Evolutionary conservation across 2,888 invertebrate genomes (phyloP), one percentile per base, ranked within the genome.

Genomic region (Philonicus albiceps): DNA sequence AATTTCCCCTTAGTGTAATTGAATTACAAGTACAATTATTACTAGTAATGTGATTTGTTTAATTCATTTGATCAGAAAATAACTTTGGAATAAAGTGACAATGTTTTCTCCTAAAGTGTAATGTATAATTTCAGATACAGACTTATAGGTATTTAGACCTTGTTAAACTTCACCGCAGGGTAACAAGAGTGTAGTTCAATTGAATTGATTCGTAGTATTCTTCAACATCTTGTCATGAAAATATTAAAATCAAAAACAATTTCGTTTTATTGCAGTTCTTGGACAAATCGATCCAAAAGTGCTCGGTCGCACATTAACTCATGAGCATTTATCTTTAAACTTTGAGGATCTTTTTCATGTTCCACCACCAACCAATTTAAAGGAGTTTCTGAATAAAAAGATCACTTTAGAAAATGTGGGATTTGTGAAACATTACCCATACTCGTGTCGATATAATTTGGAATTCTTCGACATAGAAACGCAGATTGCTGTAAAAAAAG

Each of bases 271-370:
- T 37, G n/a, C 90, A 96, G 96, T 96, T 87, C 92, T 95, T 85
- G 96, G 96, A 1, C 92, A 93, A 37, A 93, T 95, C 22, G 90
- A 91, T 8, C 94, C 95, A 0, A 91, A 93, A 11, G 89, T 92
- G 0, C 92, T 96, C 37, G 96, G 96, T 0, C 92, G 93, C 13
- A 95, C 95, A 0, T 92, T 96, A 5, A 95, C 96, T 0, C 96
- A 96, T 90, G 96, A 96, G 90, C 96, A 96, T 91, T 91, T 96
- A 64, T 93, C 94, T 0, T 92, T 96, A 91, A 93, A 95, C 89
- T 96, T 95, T 91, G 92, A 93, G 22, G 37, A 37, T 11, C 93
- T 94, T 87, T 95, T 95, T 91, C 95, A 94, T 90, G 92, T 93
- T 8, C 90, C 93, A 16, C 94, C 95, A 0, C 94, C 95, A 0